These are phyloP conservation scores for Tupaia tana DNA, from an alignment of 2,113 vertebrate genomes.

Conservation along the genomic window DNA sequence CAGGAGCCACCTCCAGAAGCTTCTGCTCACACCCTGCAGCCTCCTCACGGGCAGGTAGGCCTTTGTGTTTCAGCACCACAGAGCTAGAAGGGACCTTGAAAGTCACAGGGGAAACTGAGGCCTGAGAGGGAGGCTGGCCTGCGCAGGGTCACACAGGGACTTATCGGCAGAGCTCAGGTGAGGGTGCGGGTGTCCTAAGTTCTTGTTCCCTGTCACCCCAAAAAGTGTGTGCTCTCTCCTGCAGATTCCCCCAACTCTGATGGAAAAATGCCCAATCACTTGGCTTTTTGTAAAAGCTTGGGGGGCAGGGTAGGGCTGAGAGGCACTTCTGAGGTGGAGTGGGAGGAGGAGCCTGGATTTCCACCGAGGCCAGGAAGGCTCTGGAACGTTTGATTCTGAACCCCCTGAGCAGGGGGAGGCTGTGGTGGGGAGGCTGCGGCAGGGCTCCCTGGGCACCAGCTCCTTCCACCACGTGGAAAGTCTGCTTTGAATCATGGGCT, in stretches of 20 bases:
- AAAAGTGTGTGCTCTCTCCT: background rate
- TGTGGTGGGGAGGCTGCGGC: background rate
- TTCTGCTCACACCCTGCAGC: background rate
- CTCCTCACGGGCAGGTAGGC: background rate
- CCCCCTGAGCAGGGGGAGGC: background rate
- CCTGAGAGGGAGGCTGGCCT: background rate
- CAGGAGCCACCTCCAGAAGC: background rate
- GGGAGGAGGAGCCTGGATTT: too few species aligned
- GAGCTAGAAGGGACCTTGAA: background rate
- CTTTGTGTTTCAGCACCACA: background rate
- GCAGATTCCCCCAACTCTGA: background rate
- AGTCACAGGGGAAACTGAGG: background rate
- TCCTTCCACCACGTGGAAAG: background rate
- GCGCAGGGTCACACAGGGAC: background rate
- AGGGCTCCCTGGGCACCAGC: background rate
- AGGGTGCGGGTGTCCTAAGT: background rate
- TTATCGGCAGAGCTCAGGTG: background rate
- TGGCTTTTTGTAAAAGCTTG: constrained; percentile 42
- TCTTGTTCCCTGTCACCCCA: background rate
- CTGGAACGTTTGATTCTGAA: constrained; percentile 63
- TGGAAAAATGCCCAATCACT: background rate
- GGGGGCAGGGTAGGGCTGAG: background rate
- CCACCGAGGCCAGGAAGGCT: background rate
- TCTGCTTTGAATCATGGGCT: constrained; percentile 43
- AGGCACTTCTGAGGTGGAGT: too few species aligned